These are phyloP conservation scores for Larimichthys polyactis DNA, from an alignment of 2,113 vertebrate species.

Conservation along the genomic window DNA sequence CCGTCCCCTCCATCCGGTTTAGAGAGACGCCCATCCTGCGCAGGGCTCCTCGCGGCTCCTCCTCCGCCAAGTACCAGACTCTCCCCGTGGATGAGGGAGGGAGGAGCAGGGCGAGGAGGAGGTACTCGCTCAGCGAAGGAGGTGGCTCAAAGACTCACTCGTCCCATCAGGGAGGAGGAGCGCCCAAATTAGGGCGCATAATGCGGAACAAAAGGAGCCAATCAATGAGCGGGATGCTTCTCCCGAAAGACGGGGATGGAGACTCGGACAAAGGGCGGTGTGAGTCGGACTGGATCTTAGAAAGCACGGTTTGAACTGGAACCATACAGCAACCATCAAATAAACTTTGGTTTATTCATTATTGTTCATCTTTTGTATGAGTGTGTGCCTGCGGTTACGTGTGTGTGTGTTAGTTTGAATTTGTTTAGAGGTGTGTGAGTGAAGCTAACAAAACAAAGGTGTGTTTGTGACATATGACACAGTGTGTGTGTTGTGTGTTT, in stretches of 20 bases:
- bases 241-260: slow-evolving; percentile 78
- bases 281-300: slow-evolving; percentile 94
- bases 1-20: slow-evolving; percentile 58
- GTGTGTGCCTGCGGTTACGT: slow-evolving; percentile 43
- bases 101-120: slow-evolving; percentile 85
- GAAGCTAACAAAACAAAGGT: slow-evolving; percentile 20
- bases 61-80: slow-evolving; percentile 80
- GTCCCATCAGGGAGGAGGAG: slow-evolving; percentile 76
- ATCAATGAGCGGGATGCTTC: slow-evolving; percentile 92
- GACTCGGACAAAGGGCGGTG: slow-evolving; percentile 85
- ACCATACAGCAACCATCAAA: slow-evolving; percentile 42
- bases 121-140: slow-evolving; percentile 90
- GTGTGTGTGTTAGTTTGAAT: slow-evolving; percentile 52
- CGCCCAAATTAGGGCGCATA: slow-evolving; percentile 76
- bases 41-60: slow-evolving; percentile 54
- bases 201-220: slow-evolving; percentile 90
- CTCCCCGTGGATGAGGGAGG: slow-evolving; percentile 81
- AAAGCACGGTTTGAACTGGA: slow-evolving; percentile 91
- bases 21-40: slow-evolving; percentile 78
- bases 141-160: slow-evolving; percentile 70
- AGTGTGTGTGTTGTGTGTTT: slow-evolving; percentile 41
- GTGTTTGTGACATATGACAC: slow-evolving; percentile 26
- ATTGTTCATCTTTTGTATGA: slow-evolving; percentile 45
- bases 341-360: slow-evolving; percentile 51
- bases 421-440: slow-evolving; percentile 47